These are phyloP conservation scores for Borostomias antarcticus DNA, from an alignment of 2,797 vertebrate species.

Conservation along the genomic window DNA sequence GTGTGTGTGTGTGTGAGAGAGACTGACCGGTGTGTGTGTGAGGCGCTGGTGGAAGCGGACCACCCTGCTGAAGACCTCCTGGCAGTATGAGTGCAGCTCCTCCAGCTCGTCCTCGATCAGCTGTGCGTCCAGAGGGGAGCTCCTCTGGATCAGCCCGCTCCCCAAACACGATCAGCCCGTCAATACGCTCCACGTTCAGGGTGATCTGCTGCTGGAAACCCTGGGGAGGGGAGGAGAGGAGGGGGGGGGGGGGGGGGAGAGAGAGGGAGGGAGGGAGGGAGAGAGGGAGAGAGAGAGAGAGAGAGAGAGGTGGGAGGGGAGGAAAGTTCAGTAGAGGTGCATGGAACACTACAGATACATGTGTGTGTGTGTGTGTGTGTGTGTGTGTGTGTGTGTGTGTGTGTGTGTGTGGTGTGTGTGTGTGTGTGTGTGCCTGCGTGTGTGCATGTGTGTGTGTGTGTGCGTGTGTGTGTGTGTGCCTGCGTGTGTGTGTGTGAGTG, in stretches of 20 bases:
- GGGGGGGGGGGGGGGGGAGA: background rate
- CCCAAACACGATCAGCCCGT: slow-evolving; percentile 90
- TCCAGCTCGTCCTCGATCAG: slow-evolving; percentile 91
- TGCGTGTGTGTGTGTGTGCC: background rate
- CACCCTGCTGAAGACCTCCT: slow-evolving; percentile 91
- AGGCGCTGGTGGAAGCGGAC: slow-evolving; percentile 90
- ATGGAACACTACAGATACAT: too few species aligned
- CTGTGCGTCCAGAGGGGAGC: slow-evolving; percentile 83
- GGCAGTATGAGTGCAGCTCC: slow-evolving; percentile 92
- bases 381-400: background rate
- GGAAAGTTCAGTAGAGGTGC: too few species aligned
- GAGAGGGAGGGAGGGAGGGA: background rate
- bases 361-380: background rate
- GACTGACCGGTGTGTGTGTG: slow-evolving; percentile 78
- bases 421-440: too few species aligned
- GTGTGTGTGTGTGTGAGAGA: slow-evolving; percentile 37
- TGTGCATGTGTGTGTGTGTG: background rate
- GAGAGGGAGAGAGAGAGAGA: background rate
- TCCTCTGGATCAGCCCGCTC: slow-evolving; percentile 92
- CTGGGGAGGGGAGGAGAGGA: slow-evolving; percentile 59
- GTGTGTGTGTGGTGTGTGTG: background rate
- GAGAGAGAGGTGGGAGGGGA: background rate
- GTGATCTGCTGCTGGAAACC: slow-evolving; percentile 94
- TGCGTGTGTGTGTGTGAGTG: background rate
- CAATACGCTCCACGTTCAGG: slow-evolving; percentile 90